These are phyloP conservation scores for Drosophila anomalipes DNA, from an alignment of 2,888 invertebrate species.

Conservation along the genomic window DNA sequence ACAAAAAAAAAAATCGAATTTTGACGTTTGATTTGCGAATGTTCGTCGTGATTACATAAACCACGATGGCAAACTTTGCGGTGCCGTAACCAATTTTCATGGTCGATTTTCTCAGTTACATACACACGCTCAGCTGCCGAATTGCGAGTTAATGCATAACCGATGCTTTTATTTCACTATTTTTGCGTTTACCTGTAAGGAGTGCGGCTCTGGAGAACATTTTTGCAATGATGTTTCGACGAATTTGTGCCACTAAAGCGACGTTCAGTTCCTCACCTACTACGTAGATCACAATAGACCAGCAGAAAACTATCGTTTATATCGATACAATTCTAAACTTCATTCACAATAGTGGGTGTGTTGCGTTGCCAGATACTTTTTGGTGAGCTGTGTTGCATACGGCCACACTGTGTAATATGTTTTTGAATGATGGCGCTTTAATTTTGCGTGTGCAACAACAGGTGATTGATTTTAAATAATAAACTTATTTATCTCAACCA, in stretches of 20 bases:
- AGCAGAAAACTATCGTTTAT: conserved; percentile 25
- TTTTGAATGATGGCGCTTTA: not conserved
- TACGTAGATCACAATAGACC: conserved; percentile 45
- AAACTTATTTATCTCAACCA: not conserved
- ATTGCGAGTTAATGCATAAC: not conserved
- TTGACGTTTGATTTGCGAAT: conserved; percentile 55
- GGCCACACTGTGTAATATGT: too few species aligned
- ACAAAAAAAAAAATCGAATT: conserved; percentile 29
- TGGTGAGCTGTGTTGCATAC: not conserved
- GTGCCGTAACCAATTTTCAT: conserved; percentile 79
- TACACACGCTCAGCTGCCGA: conserved; percentile 11
- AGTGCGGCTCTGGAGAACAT: conserved; percentile 90
- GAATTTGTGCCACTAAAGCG: conserved; percentile 75
- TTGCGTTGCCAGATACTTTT: conserved; percentile 30
- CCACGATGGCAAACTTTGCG: conserved; percentile 64
- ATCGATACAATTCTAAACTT: conserved; percentile 18
- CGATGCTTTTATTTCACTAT: conserved; percentile 3
- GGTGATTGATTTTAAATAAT: not conserved
- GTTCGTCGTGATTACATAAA: conserved; percentile 83
- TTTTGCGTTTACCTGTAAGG: conserved; percentile 87
- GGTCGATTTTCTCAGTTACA: conserved; percentile 38
- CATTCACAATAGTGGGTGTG: conserved; percentile 35
- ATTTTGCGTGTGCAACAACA: not conserved
- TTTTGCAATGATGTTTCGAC: conserved; percentile 84
- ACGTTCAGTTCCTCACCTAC: conserved; percentile 52